A percentile compares a stretch with the other conserved stretches of the same genome.
Evolutionary conservation across 1,140 invertebrate species (phyloP).

Genomic region (Diorhabda elongata): DNA sequence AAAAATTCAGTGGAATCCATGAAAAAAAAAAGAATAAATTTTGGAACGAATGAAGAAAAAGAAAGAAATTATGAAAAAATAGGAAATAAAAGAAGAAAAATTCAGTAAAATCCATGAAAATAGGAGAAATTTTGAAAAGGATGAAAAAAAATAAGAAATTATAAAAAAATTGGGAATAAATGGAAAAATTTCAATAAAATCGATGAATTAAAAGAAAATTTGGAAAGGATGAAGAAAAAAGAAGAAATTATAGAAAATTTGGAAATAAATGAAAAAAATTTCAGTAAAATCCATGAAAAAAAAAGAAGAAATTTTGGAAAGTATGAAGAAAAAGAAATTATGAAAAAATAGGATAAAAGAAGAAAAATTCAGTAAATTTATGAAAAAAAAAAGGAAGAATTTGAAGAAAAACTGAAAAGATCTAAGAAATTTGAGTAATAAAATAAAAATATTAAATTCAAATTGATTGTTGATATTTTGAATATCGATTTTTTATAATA

Average conservation of each 20-base stretch:
- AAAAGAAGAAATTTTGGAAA: background rate
- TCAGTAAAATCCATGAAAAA: background rate
- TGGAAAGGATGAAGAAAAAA: conserved; percentile 41
- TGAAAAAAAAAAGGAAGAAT: conserved; percentile 32
- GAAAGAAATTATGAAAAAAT: too few relatives aligned
- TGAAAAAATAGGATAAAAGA: too few relatives aligned
- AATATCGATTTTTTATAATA: too few relatives aligned
- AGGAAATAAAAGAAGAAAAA: conserved; percentile 37
- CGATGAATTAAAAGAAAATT: conserved; percentile 31
- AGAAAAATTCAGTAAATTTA: conserved; percentile 22
- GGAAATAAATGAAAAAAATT: background rate
- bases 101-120: conserved; percentile 30
- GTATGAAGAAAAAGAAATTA: too few relatives aligned
- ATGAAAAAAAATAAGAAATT: too few relatives aligned
- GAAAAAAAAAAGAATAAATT: conserved; percentile 23
- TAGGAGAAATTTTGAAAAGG: background rate
- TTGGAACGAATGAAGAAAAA: too few relatives aligned
- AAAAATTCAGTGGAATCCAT: conserved; percentile 7
- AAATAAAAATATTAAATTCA: conserved; percentile 35
- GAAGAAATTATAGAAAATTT: conserved; percentile 28
- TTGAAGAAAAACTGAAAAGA: conserved; percentile 38
- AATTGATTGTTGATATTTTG: too few relatives aligned
- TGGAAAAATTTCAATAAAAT: conserved; percentile 22
- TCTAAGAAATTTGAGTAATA: conserved; percentile 35
- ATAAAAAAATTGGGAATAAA: too few relatives aligned